phyloP scores from a whole-genome alignment of 2,797 vertebrate species.

The Amblyraja radiata region DNA sequence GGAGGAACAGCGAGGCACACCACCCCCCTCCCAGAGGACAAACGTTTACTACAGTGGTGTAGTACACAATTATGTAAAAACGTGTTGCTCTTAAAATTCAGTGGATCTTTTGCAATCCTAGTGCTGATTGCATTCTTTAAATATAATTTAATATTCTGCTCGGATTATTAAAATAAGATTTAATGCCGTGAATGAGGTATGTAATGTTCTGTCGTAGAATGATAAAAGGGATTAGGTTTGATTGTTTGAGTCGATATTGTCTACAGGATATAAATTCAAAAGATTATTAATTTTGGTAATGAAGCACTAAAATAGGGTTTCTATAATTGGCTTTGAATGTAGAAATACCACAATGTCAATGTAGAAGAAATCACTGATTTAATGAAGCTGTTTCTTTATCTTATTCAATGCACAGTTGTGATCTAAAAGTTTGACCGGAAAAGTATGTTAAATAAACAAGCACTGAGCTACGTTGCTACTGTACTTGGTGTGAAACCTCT shows the following conservation, averaged over 20 bases:
- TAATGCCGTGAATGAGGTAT: conserved; percentile 12
- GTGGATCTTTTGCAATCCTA: neutral
- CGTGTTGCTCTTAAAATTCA: conserved; percentile 9
- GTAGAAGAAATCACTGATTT: conserved; percentile 10
- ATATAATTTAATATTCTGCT: conserved; percentile 36
- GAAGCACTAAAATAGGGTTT: neutral
- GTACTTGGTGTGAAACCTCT: neutral
- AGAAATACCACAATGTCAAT: neutral
- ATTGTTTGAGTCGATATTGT: conserved; percentile 18
- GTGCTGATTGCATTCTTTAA: conserved; percentile 13
- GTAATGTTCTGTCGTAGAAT: conserved; percentile 16
- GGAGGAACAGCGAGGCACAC: conserved; percentile 48
- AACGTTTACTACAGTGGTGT: neutral
- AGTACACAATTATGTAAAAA: conserved; percentile 16
- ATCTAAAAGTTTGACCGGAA: conserved; percentile 5
- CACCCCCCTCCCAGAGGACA: neutral
- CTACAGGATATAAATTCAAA: conserved; percentile 20
- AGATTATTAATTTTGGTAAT: conserved; percentile 18
- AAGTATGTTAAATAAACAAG: neutral
- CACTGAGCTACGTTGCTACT: neutral
- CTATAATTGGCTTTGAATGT: conserved; percentile 19
- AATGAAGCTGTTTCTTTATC: conserved; percentile 10
- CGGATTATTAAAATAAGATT: conserved; percentile 16
- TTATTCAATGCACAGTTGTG: neutral
- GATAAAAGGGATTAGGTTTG: conserved; percentile 32